phyloP scores from a whole-genome alignment of 2,888 invertebrate genomes.

The Nephrotoma flavescens region DNA sequence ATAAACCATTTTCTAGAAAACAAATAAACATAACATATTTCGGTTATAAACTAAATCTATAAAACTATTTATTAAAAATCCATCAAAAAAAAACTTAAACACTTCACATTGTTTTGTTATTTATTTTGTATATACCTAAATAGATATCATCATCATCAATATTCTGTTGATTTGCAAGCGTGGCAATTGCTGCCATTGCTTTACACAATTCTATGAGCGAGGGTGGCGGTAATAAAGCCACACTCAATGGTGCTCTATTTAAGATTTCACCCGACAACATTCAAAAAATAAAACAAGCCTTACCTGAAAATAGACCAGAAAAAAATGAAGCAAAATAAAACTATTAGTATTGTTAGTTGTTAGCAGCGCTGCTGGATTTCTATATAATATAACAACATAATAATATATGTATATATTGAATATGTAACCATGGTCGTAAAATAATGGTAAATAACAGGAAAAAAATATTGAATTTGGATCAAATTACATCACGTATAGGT shows the following conservation, averaged over 20 bases:
- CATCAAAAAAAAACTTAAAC: neutral
- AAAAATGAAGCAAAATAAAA: conserved; percentile 9
- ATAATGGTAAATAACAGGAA: neutral
- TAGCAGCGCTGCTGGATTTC: neutral
- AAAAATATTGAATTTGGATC: neutral
- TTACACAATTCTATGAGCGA: conserved; percentile 16
- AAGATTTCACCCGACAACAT: conserved; percentile 18
- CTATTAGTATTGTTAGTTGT: neutral
- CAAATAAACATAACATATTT: conserved; percentile 5
- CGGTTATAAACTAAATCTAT: neutral
- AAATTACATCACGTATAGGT: neutral
- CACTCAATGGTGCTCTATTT: conserved; percentile 17
- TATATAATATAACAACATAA: neutral
- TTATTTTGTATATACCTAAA: conserved; percentile 14
- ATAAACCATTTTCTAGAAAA: conserved; percentile 66
- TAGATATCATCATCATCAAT: conserved; percentile 18
- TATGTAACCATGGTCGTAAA: neutral
- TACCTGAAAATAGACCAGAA: conserved; percentile 12
- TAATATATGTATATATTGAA: neutral
- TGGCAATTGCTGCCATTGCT: conserved; percentile 18
- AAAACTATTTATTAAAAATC: neutral
- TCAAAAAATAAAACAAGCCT: conserved; percentile 15
- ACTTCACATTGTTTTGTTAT: neutral
- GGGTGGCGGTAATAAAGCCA: conserved; percentile 17
- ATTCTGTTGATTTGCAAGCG: conserved; percentile 16